Evolutionary conservation across 2,797 vertebrate genomes (phyloP), one percentile per base, ranked within the genome.

Genomic region (Melanotaenia trifasciata): DNA sequence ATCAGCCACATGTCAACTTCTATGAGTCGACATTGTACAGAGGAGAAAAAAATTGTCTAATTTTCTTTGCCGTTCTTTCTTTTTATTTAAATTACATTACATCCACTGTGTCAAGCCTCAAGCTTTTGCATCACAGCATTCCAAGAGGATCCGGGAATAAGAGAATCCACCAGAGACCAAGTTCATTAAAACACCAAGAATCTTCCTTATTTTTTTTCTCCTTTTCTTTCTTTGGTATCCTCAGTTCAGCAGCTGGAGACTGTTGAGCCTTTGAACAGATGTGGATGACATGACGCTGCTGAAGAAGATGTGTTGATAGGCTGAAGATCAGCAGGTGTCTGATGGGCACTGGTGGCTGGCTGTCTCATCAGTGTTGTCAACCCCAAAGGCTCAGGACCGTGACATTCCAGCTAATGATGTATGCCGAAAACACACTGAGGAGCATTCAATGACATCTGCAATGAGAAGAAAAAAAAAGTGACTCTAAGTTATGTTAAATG

Each of bases 231-330:
- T n/a, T 47, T 10, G 6, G 3, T 2, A 38, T 65, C 69, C 47
- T 85, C 72, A 0, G 61, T 1, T 60, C 92, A 93, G 13, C 89
- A 71, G 32, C 90, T 83, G 0, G 90, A 87, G 36, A 88, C 74
- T 2, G 76, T 75, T 0, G 78, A 84, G 0, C 88, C 92, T 0
- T 11, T 65, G 43, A 58, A 16, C 20, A 6, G 60, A 76, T 47
- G 71, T 4, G 18, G 79, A 76, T 58, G 71, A 72, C 79, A 79
- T 73, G 72, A 56, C 45, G 20, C 62, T 67, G n/a, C 64, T 6
- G 26, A 64, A 66, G 78, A 74, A 5, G 65, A 64, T 11, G 59
- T 38, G 61, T 13, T 30, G 75, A 72, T 67, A 57, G 74, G 63
- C 54, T 3, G 32, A 45, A 26, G n/a, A 32, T 54, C 4, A 12